Conservation (phyloP, 1,140 invertebrate genomes). For the Eulimnadia texana region DNA sequence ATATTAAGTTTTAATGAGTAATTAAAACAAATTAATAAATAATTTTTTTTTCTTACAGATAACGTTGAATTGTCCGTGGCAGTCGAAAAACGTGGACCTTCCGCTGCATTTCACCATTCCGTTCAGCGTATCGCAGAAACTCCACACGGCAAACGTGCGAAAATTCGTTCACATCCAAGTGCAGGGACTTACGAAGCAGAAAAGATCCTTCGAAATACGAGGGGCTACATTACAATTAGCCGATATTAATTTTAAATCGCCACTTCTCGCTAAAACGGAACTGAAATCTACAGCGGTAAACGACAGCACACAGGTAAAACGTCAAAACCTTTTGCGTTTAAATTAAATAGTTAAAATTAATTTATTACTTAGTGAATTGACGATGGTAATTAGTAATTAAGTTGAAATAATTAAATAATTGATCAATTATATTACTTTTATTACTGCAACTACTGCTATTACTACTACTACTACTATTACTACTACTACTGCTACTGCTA, state of each 20-base stretch:
- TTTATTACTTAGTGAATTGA: too few species aligned
- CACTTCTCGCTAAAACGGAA: neutral
- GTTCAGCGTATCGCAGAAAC: constrained; percentile 55
- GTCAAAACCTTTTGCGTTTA: too few species aligned
- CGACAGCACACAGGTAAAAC: too few species aligned
- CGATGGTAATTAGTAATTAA: too few species aligned
- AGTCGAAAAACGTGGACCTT: constrained; percentile 45
- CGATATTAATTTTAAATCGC: neutral
- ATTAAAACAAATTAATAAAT: too few species aligned
- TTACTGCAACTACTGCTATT: too few species aligned
- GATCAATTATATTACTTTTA: too few species aligned
- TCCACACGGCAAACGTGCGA: constrained; percentile 62
- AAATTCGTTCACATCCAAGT: constrained; percentile 68
- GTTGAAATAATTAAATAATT: too few species aligned
- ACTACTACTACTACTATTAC: too few species aligned
- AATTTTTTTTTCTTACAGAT: constrained; percentile 31
- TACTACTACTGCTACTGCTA: too few species aligned
- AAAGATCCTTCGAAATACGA: neutral
- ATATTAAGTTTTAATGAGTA: too few species aligned
- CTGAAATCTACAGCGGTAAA: neutral
- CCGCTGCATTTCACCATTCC: constrained; percentile 64
- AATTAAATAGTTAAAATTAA: too few species aligned
- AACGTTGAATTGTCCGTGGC: constrained; percentile 57
- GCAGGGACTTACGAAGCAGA: constrained; percentile 32
- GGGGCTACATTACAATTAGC: neutral